Percentiles rank a stretch among this genome's conserved stretches.
These are phyloP conservation scores for Halocynthia roretzi DNA, from an alignment of 23 tunicate species.

Conservation along the genomic window DNA sequence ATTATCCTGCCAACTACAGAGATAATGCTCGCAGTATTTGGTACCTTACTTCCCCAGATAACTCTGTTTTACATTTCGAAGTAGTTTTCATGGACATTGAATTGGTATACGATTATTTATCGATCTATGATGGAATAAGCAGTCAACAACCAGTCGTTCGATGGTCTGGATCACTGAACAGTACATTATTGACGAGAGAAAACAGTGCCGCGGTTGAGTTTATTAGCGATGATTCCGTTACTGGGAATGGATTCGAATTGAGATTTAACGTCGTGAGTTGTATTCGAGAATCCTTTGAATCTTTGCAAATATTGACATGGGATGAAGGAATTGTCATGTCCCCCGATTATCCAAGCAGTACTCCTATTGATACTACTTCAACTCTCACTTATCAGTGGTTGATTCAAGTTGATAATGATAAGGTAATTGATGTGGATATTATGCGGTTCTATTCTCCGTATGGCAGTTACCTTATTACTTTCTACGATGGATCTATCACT, in stretches of 20 bases:
- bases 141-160: too few species aligned
- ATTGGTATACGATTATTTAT: background rate
- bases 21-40: background rate
- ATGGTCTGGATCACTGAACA: background rate
- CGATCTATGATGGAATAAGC: background rate
- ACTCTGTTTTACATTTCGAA: background rate
- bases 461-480: background rate
- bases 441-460: background rate
- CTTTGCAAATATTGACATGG: background rate
- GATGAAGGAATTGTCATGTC: conserved; percentile 1
- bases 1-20: conserved; percentile 5
- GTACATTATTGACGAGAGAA: too few species aligned
- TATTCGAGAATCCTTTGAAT: too few species aligned
- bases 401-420: conserved; percentile 1
- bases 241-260: background rate
- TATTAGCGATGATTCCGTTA: background rate
- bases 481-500: conserved; percentile 4
- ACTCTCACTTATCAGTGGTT: background rate
- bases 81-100: conserved; percentile 2
- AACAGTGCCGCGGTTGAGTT: background rate
- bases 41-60: background rate
- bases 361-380: background rate
- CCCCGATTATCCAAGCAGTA: conserved; percentile 9
- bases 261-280: background rate
- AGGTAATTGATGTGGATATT: background rate